Evolutionary conservation across 1,140 invertebrate species (phyloP).

Genomic region (Camponotus vicinus): DNA sequence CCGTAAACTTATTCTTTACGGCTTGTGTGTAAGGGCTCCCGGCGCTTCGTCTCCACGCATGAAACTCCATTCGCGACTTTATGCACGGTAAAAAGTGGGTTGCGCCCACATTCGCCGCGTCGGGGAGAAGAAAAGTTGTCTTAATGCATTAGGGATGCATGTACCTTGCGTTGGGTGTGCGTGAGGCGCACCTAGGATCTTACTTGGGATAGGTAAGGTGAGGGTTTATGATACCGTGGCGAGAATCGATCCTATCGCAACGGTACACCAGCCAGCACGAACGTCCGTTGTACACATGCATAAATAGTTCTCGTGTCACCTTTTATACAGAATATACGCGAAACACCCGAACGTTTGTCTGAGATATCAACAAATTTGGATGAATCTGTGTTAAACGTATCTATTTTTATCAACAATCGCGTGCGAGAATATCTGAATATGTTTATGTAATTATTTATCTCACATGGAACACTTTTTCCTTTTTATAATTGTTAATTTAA

Average conservation of each 20-base stretch:
- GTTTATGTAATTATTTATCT: background rate
- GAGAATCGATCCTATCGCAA: constrained; percentile 56
- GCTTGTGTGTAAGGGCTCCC: constrained; percentile 12
- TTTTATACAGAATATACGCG: background rate
- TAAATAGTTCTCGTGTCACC: background rate
- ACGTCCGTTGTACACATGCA: background rate
- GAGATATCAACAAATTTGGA: background rate
- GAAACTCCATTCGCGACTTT: constrained; percentile 30
- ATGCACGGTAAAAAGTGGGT: constrained; percentile 11
- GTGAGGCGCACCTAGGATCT: background rate
- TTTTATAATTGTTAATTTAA: constrained; percentile 23
- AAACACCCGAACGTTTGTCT: background rate
- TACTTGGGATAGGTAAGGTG: constrained; percentile 43
- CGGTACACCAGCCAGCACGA: constrained; percentile 25
- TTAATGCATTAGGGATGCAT: constrained; percentile 54
- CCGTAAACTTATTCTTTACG: constrained; percentile 25
- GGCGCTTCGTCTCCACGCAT: background rate
- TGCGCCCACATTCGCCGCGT: background rate
- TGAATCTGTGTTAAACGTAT: background rate
- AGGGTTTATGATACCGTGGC: constrained; percentile 33
- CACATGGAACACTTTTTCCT: background rate
- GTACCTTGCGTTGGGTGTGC: constrained; percentile 1
- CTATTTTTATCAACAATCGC: background rate
- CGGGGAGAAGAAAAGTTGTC: constrained; percentile 41
- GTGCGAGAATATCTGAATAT: background rate